Evolutionary conservation across 2,113 vertebrate species (phyloP).

Genomic region (Varanus komodoensis): DNA sequence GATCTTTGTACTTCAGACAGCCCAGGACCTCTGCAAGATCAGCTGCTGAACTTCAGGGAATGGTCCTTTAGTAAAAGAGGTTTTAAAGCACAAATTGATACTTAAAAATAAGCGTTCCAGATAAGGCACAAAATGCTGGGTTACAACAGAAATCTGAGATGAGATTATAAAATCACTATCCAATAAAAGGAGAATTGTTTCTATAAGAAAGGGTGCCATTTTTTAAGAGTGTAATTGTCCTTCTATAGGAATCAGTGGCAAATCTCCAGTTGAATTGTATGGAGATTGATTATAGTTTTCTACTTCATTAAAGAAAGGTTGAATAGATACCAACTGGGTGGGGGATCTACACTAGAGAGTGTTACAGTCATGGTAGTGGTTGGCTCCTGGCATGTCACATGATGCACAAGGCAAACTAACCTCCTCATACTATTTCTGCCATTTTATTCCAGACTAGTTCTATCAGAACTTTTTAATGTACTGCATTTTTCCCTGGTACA

Average conservation of each 20-base stretch:
- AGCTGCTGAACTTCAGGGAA: too few relatives aligned
- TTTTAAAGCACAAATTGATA: background rate
- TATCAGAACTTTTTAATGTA: too few relatives aligned
- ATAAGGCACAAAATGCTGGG: background rate
- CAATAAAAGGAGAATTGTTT: background rate
- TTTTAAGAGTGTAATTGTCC: background rate
- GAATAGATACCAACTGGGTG: background rate
- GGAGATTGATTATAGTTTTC: background rate
- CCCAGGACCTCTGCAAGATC: background rate
- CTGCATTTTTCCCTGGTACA: too few relatives aligned
- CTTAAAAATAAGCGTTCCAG: constrained; percentile 15
- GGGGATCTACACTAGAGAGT: too few relatives aligned
- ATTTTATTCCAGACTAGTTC: too few relatives aligned
- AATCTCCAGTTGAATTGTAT: background rate
- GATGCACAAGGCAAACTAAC: too few relatives aligned
- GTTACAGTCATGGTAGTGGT: too few relatives aligned
- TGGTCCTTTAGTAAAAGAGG: background rate
- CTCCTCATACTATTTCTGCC: too few relatives aligned
- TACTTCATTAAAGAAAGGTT: constrained; percentile 12
- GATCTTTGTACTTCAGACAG: background rate
- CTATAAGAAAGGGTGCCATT: background rate
- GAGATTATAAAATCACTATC: background rate
- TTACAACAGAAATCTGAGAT: background rate
- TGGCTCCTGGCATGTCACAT: too few relatives aligned
- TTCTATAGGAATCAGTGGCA: background rate